Conservation (phyloP, 2,113 vertebrate species). For the Salvelinus sp. region DNA sequence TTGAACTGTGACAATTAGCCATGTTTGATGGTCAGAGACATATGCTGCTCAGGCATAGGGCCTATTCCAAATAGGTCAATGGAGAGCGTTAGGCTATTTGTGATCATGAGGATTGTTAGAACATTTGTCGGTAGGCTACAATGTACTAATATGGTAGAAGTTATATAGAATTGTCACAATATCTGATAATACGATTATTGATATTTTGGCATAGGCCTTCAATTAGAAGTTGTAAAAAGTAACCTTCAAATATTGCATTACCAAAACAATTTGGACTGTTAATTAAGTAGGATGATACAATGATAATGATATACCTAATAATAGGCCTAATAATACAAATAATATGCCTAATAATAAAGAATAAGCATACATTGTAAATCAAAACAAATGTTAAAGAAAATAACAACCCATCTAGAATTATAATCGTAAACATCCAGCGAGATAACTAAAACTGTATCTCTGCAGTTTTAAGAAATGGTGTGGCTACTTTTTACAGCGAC, state of each 20-base stretch:
- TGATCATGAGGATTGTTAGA: neutral
- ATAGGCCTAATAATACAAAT: neutral
- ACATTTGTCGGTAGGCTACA: neutral
- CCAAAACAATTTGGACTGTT: neutral
- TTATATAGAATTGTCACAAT: neutral
- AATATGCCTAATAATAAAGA: neutral
- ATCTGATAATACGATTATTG: no score
- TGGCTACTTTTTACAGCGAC: constrained; percentile 4
- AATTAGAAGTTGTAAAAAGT: no score
- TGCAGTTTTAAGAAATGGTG: constrained; percentile 4
- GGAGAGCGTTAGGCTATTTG: neutral
- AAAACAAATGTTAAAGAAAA: neutral
- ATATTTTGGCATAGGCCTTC: no score
- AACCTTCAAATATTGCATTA: no score
- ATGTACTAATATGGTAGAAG: neutral
- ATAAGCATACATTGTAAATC: neutral
- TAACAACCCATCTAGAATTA: no score
- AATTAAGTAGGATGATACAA: neutral
- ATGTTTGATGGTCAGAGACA: constrained; percentile 56
- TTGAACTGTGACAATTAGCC: constrained; percentile 63
- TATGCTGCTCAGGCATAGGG: neutral
- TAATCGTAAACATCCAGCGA: no score
- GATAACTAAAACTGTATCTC: neutral
- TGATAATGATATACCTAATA: neutral
- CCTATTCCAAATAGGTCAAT: neutral